phyloP scores from a whole-genome alignment of 2,888 invertebrate species.

The Harpalus rubripes region DNA sequence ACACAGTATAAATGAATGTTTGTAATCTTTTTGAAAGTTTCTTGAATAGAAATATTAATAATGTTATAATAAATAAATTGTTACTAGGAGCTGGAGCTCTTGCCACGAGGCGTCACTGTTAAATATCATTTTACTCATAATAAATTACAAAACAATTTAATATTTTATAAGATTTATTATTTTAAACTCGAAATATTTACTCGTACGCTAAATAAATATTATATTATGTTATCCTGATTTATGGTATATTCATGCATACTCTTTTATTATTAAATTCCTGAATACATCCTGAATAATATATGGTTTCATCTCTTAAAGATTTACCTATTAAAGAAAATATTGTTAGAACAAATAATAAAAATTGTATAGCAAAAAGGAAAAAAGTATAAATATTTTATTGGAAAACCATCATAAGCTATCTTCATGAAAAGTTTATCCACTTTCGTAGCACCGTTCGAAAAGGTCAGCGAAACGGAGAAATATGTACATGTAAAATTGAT shows the following conservation, averaged over 20 bases:
- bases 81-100: too few species aligned
- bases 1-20: too few species aligned
- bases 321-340: neutral
- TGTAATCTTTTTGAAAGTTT: too few species aligned
- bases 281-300: neutral
- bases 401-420: slow-evolving; percentile 13
- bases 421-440: slow-evolving; percentile 41
- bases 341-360: slow-evolving; percentile 1
- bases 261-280: neutral
- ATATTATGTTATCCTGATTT: neutral
- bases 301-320: neutral
- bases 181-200: too few species aligned
- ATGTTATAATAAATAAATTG: too few species aligned
- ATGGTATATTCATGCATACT: neutral
- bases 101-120: too few species aligned
- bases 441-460: neutral
- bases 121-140: too few species aligned
- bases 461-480: slow-evolving; percentile 32
- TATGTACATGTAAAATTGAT: slow-evolving; percentile 50
- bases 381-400: slow-evolving; percentile 51
- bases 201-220: too few species aligned
- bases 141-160: too few species aligned
- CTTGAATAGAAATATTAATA: too few species aligned
- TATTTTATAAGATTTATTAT: too few species aligned
- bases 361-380: neutral